phyloP scores from a whole-genome alignment of 1,140 invertebrate species.

The Daktulosphaira vitifoliae region DNA sequence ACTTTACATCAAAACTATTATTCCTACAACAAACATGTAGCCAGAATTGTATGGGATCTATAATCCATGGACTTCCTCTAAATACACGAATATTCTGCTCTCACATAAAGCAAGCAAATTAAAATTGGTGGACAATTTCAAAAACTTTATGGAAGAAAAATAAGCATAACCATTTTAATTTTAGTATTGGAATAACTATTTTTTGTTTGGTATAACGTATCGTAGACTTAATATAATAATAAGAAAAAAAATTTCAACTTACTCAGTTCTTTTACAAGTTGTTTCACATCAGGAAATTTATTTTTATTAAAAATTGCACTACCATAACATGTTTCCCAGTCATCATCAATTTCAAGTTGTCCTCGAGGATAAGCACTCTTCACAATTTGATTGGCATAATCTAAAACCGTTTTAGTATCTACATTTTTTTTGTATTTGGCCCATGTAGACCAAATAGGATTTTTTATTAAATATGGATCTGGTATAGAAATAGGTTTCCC shows the following conservation, averaged over 20 bases:
- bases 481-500: constrained; percentile 53
- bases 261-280: constrained; percentile 49
- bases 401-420: constrained; percentile 53
- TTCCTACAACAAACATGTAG: too few relatives aligned
- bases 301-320: constrained; percentile 59
- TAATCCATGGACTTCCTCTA: too few relatives aligned
- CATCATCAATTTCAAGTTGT: constrained; percentile 84
- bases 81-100: too few relatives aligned
- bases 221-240: too few relatives aligned
- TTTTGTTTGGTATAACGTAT: too few relatives aligned
- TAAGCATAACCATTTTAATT: too few relatives aligned
- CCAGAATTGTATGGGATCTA: too few relatives aligned
- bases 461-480: constrained; percentile 54
- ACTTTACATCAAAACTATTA: too few relatives aligned
- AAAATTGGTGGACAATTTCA: too few relatives aligned
- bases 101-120: too few relatives aligned
- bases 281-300: constrained; percentile 64
- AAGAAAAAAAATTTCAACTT: not conserved
- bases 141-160: too few relatives aligned
- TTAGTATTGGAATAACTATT: too few relatives aligned
- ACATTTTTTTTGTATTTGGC: constrained; percentile 64
- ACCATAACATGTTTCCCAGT: constrained; percentile 84
- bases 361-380: constrained; percentile 61
- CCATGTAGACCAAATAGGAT: constrained; percentile 87
- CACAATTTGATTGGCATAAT: constrained; percentile 64